A percentile compares a stretch with the other conserved stretches of the same genome.
These are phyloP conservation scores for Ataeniobius toweri DNA, from an alignment of 2,797 vertebrate species.

Conservation along the genomic window DNA sequence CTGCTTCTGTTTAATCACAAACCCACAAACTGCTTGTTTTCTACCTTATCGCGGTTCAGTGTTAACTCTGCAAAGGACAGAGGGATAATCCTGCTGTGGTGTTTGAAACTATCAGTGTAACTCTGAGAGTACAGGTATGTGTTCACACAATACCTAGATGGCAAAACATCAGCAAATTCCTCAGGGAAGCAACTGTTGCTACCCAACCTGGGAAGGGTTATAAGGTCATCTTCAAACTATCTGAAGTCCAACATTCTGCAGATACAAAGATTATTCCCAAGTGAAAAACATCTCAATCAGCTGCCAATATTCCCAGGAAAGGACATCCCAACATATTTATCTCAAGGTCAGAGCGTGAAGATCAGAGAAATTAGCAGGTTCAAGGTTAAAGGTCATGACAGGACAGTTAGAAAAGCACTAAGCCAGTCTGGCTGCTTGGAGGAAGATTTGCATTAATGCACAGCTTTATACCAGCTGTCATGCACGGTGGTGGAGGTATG, in stretches of 20 bases:
- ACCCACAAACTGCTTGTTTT: not conserved
- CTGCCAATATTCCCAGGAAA: no score
- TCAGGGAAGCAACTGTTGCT: not conserved
- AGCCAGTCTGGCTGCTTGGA: not conserved
- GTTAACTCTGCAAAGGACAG: constrained; percentile 11
- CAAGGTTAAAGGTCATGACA: no score
- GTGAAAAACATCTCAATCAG: no score
- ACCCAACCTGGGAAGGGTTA: no score
- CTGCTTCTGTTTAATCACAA: constrained; percentile 10
- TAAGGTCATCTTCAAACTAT: not conserved
- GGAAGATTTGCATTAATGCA: not conserved
- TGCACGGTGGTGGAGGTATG: not conserved
- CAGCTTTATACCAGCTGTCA: not conserved
- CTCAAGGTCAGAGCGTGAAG: no score
- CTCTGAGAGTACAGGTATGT: not conserved
- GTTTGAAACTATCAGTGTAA: not conserved
- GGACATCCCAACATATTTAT: no score
- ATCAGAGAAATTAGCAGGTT: no score
- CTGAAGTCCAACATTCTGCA: no score
- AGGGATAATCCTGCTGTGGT: constrained; percentile 6
- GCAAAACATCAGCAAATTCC: no score
- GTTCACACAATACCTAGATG: not conserved
- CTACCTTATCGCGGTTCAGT: not conserved
- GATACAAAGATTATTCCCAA: no score
- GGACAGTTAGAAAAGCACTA: no score